These are phyloP conservation scores for Brevipalpus yothersi DNA, from an alignment of 1,140 invertebrate species.

Conservation along the genomic window DNA sequence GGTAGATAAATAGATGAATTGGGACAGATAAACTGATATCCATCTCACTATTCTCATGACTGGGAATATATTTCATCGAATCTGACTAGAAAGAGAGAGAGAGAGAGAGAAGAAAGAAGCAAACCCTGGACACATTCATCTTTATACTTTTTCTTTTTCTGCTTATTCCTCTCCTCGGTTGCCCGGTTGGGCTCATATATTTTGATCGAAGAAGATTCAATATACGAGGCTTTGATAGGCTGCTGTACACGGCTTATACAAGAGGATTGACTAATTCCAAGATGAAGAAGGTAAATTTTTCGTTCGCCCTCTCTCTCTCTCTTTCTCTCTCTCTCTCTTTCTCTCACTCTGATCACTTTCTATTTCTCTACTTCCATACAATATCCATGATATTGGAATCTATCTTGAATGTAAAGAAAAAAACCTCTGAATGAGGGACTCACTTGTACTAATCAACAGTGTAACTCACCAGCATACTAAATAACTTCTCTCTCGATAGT, in stretches of 20 bases:
- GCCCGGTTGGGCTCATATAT: not conserved
- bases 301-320: not conserved
- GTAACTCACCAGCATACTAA: not conserved
- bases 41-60: no score
- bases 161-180: not conserved
- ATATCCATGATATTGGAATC: not conserved
- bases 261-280: not conserved
- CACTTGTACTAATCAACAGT: not conserved
- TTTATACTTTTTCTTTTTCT: not conserved
- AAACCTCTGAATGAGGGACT: not conserved
- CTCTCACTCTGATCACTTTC: not conserved
- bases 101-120: not conserved
- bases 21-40: no score
- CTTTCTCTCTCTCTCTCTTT: not conserved
- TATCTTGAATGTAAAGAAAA: not conserved
- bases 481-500: not conserved
- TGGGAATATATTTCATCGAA: no score
- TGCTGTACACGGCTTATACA: not conserved
- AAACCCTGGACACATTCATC: not conserved
- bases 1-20: no score
- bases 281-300: not conserved
- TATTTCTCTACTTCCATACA: not conserved
- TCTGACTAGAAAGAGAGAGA: not conserved
- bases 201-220: not conserved
- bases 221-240: not conserved